These are phyloP conservation scores for Drosophila falleni DNA, from an alignment of 2,888 invertebrate species.

Conservation along the genomic window DNA sequence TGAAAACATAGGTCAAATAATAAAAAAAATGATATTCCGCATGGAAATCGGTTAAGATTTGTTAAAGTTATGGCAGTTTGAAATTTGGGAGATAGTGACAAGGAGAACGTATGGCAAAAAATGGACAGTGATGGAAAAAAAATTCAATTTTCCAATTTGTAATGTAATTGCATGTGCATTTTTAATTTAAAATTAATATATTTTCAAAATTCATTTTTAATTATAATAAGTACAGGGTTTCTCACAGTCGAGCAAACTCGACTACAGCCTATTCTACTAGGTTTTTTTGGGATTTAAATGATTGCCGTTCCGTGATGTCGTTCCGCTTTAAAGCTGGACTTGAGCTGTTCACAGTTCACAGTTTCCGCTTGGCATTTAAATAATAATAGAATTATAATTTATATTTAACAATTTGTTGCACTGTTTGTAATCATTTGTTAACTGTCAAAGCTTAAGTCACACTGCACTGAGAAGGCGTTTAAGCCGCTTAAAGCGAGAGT, in stretches of 20 bases:
- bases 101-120: no score
- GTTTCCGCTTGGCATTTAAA: slow-evolving; percentile 77
- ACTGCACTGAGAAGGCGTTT: slow-evolving; percentile 66
- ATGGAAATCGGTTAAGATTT: no score
- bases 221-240: not conserved
- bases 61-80: no score
- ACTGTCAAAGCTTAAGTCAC: slow-evolving; percentile 62
- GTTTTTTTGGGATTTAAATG: slow-evolving; percentile 50
- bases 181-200: not conserved
- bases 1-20: no score
- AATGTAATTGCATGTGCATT: no score
- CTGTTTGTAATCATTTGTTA: slow-evolving; percentile 82
- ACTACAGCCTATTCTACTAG: not conserved
- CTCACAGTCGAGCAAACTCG: not conserved
- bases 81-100: no score
- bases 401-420: slow-evolving; percentile 80
- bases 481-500: slow-evolving; percentile 68
- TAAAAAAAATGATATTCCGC: no score
- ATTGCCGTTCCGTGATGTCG: slow-evolving; percentile 48
- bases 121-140: no score
- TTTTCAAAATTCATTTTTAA: not conserved
- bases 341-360: slow-evolving; percentile 56
- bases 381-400: slow-evolving; percentile 80
- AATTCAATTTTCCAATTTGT: no score
- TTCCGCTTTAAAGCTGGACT: slow-evolving; percentile 60